Evolutionary conservation across 2,888 invertebrate genomes (phyloP).

Genomic region (Pachliopta kotzebuea): DNA sequence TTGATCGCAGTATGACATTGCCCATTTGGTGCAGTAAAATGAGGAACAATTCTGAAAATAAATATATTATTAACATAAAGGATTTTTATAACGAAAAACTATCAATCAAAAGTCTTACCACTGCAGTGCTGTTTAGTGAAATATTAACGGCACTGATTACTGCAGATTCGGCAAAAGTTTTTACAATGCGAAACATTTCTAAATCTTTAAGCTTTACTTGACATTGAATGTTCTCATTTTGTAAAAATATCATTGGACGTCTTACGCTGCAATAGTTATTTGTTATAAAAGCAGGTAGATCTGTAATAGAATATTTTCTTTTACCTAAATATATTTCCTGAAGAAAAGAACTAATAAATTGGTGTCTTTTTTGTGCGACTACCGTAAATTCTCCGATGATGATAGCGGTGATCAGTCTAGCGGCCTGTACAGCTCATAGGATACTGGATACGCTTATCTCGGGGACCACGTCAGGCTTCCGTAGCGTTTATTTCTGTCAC

Average conservation of each 20-base stretch:
- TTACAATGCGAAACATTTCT: slow-evolving; percentile 60
- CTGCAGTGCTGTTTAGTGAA: slow-evolving; percentile 47
- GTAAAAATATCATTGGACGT: slow-evolving; percentile 55
- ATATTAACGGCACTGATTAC: slow-evolving; percentile 54
- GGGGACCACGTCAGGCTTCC: too few relatives aligned
- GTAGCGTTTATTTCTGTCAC: too few relatives aligned
- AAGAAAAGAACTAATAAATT: too few relatives aligned
- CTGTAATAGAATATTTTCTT: slow-evolving; percentile 43
- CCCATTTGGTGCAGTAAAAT: slow-evolving; percentile 64
- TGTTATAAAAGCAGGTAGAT: slow-evolving; percentile 51
- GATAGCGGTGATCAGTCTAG: too few relatives aligned
- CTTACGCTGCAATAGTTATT: slow-evolving; percentile 61
- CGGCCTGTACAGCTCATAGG: too few relatives aligned
- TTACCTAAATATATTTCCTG: not conserved
- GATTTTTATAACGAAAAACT: not conserved
- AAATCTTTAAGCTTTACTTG: slow-evolving; percentile 58
- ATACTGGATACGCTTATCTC: too few relatives aligned
- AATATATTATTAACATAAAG: slow-evolving; percentile 5
- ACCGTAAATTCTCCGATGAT: too few relatives aligned
- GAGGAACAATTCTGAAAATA: slow-evolving; percentile 64
- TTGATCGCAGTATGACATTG: slow-evolving; percentile 51
- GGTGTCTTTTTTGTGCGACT: too few relatives aligned
- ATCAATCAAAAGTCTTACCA: slow-evolving; percentile 44
- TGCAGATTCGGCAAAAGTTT: slow-evolving; percentile 46
- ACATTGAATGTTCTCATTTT: slow-evolving; percentile 53